Base-by-base conservation (phyloP, 2,113 vertebrate species). In the Paramormyrops kingsleyae region DNA sequence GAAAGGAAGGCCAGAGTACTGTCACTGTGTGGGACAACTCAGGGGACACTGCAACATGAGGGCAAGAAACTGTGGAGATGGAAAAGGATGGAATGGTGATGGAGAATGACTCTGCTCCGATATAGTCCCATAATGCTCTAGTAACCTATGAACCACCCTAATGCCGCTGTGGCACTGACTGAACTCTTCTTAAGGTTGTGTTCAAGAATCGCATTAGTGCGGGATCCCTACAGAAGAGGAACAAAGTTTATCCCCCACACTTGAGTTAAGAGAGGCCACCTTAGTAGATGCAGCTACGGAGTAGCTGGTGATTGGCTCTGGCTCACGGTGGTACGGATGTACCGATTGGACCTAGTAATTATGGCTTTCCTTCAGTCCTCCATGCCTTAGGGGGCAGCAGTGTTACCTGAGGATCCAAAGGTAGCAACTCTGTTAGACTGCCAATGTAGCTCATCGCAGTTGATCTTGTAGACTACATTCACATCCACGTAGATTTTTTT, bases 321-420 rank as follows among this genome's bases (percentile, higher is more conserved):
- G n/a, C 56, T 59, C 56, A 77, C 5, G 2, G 15, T 39, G 70
- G 35, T 27, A 35, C 0, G 15, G 10, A 17, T 39, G 70, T 17
- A 39, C 31, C 5, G 5, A 17, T 15, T 77, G 27, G 31, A 19
- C 74, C 74, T 19, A 17, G 31, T 0, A 1, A 80, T 42, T 19
- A 80, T 39, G 74, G 13, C 35, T 80, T 17, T 77, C 12, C 31
- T 39, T 77, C 70, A 77, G 74, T 80, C 74, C n/a, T 35, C 74
- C 74, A 42, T 42, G 31, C 74, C 74, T 7, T 80, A 42, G 31
- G 31, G 70, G 12, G 35, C 80, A 47, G 80, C 39, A 9, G 44
- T 47, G 42, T 84, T 96, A 97, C 96, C 96, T 96, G 96, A 95
- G 47, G 94, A 90, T 91, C 97, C 95, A 0, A 95, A 96, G 2